These are phyloP conservation scores for Sus cebifrons DNA, from an alignment of 2,797 vertebrate genomes.

Conservation along the genomic window DNA sequence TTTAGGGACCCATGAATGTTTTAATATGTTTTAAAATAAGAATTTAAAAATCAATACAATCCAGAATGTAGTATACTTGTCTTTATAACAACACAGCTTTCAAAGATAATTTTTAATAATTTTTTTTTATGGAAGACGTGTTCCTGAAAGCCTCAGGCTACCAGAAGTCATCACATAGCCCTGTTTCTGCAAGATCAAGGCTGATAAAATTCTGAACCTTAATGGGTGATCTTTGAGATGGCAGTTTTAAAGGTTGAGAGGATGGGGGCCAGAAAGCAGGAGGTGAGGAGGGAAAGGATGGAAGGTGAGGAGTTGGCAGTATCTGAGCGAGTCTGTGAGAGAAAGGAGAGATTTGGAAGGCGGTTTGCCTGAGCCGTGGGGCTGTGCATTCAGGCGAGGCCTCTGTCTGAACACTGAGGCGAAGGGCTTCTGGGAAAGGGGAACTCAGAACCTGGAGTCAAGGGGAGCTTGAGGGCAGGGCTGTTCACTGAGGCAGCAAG, in stretches of 20 bases:
- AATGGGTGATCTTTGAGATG: neutral
- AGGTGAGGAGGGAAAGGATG: neutral
- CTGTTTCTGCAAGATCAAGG: neutral
- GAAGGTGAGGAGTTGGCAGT: neutral
- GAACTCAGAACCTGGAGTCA: neutral
- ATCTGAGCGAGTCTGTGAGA: too few species aligned
- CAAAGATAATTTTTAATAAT: neutral
- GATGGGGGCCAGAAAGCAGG: neutral
- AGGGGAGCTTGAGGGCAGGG: too few species aligned
- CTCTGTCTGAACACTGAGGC: neutral
- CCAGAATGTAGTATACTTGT: neutral
- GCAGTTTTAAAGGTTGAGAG: neutral
- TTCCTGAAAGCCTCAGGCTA: neutral
- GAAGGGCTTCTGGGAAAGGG: neutral
- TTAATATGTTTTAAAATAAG: constrained; percentile 21
- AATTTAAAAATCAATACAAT: constrained; percentile 13
- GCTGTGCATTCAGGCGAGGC: neutral
- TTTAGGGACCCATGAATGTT: neutral
- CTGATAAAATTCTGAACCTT: neutral
- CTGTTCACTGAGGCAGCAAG: neutral
- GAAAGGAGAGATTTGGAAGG: neutral
- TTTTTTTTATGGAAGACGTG: neutral
- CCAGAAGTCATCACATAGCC: neutral
- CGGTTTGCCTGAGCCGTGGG: neutral
- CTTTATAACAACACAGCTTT: neutral